A percentile compares a stretch with the other conserved stretches of the same genome.
Evolutionary conservation across 2,797 vertebrate genomes (phyloP).

Genomic region (Tapirus indicus): DNA sequence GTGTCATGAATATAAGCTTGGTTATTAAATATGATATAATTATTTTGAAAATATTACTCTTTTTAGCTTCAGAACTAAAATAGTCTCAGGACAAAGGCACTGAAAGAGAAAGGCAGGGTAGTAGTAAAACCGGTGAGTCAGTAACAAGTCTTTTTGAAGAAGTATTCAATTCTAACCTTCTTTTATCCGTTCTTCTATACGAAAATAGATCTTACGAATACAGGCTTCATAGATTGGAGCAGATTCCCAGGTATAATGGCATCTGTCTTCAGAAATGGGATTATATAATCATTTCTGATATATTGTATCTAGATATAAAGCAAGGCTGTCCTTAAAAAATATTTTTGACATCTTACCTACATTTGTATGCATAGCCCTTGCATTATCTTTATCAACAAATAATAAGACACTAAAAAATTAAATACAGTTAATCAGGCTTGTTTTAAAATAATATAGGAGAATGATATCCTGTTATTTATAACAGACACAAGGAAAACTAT

Average conservation of each 20-base stretch:
- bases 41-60: background rate
- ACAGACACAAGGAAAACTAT: slow-evolving; percentile 73
- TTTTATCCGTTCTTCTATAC: slow-evolving; percentile 2
- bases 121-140: background rate
- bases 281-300: slow-evolving; percentile 10
- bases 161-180: background rate
- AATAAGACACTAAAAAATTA: slow-evolving; percentile 27
- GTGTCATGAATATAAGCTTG: background rate
- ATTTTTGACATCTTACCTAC: background rate
- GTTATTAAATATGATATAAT: background rate
- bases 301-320: background rate
- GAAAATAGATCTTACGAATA: slow-evolving; percentile 26
- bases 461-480: slow-evolving; percentile 83
- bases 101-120: background rate
- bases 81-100: background rate
- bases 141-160: background rate
- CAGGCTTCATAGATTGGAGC: background rate
- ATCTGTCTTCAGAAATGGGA: slow-evolving; percentile 15
- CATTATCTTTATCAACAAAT: slow-evolving; percentile 30
- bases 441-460: slow-evolving; percentile 70
- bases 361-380: background rate
- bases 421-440: slow-evolving; percentile 29
- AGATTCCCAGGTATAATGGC: background rate
- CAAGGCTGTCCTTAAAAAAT: slow-evolving; percentile 26
- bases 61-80: slow-evolving; percentile 3